Base-by-base conservation (phyloP, 2,113 vertebrate species). In the Anoura caudifer region DNA sequence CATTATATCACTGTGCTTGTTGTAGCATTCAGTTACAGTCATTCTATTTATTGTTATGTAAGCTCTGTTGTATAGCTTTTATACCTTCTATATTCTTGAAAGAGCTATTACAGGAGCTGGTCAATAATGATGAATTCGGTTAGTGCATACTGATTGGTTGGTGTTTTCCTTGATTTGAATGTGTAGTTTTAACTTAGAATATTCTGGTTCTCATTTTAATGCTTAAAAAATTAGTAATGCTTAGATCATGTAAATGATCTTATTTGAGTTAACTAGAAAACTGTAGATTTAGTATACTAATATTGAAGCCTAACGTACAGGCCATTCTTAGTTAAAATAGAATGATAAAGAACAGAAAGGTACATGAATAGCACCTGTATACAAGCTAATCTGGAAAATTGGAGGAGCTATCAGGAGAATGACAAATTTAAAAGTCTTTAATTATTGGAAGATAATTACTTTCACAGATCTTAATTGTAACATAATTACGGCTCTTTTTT, bases 381-480 rank as follows among this genome's bases (percentile, higher is more conserved):
- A n/a, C 38, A 75, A 79, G 7, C 36, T 63, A 54, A 79, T 43
- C 47, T 52, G 69, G 45, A 65, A 76, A 87, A 61, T 80, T 28
- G 36, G 70, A 82, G 52, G 54, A 26, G 36, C 14, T 38, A 17
- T 43, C 73, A 73, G 33, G 20, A 95, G 61, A 89, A 81, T 77
- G 70, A 72, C 24, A 93, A 85, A 87, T 80, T 95, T 70, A 33
- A 69, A 77, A 91, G 26, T 76, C 85, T 56, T 65, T 96, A 72
- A 72, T 96, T 90, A 83, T 94, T 89, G 91, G 65, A 86, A 77
- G 69, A 96, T 91, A 85, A 89, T 95, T 95, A 59, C 63, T 87
- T 95, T 75, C 45, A 87, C 28, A 77, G 19, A 50, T 93, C 69
- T 41, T 82, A 92, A 77, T 54, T 89, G 13, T 69, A 95, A 22